Evolutionary conservation across 2,797 vertebrate species (phyloP).

Genomic region (Chaetophractus vellerosus): DNA sequence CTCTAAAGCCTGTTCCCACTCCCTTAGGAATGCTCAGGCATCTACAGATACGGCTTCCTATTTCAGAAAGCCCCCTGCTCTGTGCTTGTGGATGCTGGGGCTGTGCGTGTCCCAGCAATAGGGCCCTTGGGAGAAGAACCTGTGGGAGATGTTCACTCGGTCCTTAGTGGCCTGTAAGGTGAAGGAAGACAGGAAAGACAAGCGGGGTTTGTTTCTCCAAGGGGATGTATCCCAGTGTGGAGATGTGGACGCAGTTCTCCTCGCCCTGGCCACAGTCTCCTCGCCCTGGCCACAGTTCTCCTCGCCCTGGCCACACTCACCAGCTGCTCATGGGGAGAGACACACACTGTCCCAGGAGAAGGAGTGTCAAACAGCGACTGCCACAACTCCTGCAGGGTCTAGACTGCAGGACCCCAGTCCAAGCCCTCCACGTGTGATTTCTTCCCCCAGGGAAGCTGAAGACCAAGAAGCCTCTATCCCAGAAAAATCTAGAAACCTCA

Average conservation of each 20-base stretch:
- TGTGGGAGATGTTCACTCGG: not conserved
- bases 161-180: constrained; percentile 23
- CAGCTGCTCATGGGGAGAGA: not conserved
- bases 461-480: not conserved
- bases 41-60: not conserved
- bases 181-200: constrained; percentile 44
- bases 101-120: not conserved
- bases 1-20: not conserved
- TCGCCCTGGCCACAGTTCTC: not conserved
- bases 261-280: too few species aligned
- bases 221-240: not conserved
- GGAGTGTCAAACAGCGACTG: not conserved
- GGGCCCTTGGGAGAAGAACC: not conserved
- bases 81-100: not conserved
- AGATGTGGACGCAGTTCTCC: not conserved
- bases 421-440: not conserved
- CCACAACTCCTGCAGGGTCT: not conserved
- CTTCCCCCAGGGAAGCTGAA: constrained; percentile 28
- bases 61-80: not conserved
- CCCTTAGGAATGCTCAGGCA: not conserved
- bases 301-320: not conserved
- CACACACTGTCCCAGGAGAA: not conserved
- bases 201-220: not conserved
- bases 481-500: constrained; percentile 46
- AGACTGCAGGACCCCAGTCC: not conserved